Base-by-base conservation (phyloP, 2,888 invertebrate genomes). In the Chymomyza amoena region DNA sequence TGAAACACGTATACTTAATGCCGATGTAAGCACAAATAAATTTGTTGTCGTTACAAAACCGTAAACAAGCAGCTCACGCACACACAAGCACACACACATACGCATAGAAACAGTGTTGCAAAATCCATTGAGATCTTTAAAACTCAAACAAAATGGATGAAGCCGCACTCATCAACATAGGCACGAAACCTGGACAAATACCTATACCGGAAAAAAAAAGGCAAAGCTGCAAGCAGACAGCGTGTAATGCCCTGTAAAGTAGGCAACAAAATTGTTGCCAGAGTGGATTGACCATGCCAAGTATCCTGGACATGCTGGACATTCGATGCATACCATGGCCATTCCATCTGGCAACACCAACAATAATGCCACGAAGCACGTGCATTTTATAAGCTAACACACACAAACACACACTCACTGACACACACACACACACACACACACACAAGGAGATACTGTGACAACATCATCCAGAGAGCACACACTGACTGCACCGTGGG, bases 201-300 rank as follows among this genome's bases (percentile, higher is more conserved):
- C 32, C 52, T 5, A 54, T 2, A 54, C 16, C n/a, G 6, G 15
- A 7, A 16, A 13, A 52, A n/a, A 7, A 54, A 54, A 54, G 18
- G 2, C 0, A 54, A 15, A 16, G 18, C 52, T 18, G n/a, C 1
- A n/a, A 57, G 25, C 57, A 57, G 25, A 57, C 61, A 13, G 10
- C 39, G 39, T 39, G 61, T 45, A 61, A 36, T 61, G 61, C 61
- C 36, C 61, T 18, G 39, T n/a, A 61, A 61, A 61, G 61, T 61
- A 61, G 61, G 61, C 61, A 61, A 61, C 39, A 36, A 32, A 61
- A 61, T 15, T 10, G 61, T 36, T 45, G 45, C 15, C n/a, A 59
- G 59, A 18, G 36, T 16, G 7, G 15, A 39, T 39, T 13, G 28
- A 18, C 45, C 25, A 25, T 50, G 2, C 50, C 18, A 52, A 20